These are phyloP conservation scores for Epizoanthus rinbou DNA, from an alignment of 92 coral and sea anemone species.

Conservation along the genomic window DNA sequence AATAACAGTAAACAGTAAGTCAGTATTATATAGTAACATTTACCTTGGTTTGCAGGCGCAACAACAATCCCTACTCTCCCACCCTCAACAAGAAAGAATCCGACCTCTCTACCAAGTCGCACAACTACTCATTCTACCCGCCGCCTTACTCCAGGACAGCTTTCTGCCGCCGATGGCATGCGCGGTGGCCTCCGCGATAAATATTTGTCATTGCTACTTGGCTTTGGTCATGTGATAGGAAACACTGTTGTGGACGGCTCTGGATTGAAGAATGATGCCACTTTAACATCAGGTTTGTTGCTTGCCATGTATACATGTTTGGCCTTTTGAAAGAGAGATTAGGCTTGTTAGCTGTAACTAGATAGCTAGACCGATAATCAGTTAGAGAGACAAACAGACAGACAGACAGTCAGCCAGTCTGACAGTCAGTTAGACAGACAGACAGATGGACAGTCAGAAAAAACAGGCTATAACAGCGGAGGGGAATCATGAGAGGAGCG, in stretches of 20 bases:
- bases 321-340: not conserved
- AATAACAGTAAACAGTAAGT: too few relatives aligned
- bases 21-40: too few relatives aligned
- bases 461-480: too few relatives aligned
- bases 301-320: not conserved
- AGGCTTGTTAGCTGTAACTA: too few relatives aligned
- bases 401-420: too few relatives aligned
- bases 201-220: slow-evolving; percentile 80
- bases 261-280: slow-evolving; percentile 86
- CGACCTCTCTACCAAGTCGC: not conserved
- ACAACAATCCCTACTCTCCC: slow-evolving; percentile 5
- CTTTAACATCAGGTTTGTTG: slow-evolving; percentile 65
- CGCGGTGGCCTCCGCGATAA: slow-evolving; percentile 49
- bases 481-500: too few relatives aligned
- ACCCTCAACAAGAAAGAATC: not conserved
- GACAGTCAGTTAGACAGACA: too few relatives aligned
- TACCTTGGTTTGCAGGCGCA: not conserved
- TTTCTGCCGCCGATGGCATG: not conserved
- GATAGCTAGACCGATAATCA: too few relatives aligned
- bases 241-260: slow-evolving; percentile 84
- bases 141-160: slow-evolving; percentile 34
- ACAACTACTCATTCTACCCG: slow-evolving; percentile 57
- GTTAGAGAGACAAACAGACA: too few relatives aligned
- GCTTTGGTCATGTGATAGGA: slow-evolving; percentile 91
- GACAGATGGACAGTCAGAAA: too few relatives aligned